These are phyloP conservation scores for Pseudachorutes palmiensis DNA, from an alignment of 1,140 invertebrate genomes.

Conservation along the genomic window DNA sequence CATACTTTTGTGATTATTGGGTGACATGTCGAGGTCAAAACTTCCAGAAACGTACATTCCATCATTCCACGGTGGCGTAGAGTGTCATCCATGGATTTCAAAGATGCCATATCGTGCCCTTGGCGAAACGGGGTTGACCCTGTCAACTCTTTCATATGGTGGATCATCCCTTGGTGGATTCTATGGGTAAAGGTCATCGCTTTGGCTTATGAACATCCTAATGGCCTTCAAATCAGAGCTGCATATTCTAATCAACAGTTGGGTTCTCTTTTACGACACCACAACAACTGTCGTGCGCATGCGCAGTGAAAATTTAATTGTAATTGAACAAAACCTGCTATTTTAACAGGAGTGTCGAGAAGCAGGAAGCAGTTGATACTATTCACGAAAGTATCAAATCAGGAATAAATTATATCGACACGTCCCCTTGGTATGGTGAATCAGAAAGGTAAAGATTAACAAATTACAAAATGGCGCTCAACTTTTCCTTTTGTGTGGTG, in stretches of 20 bases:
- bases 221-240: constrained; percentile 12
- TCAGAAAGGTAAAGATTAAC: constrained; percentile 10
- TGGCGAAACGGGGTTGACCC: constrained; percentile 51
- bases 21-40: neutral
- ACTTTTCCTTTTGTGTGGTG: too few relatives aligned
- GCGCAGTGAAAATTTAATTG: too few relatives aligned
- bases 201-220: constrained; percentile 2
- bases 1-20: neutral
- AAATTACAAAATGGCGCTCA: too few relatives aligned
- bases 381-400: constrained; percentile 60
- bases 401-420: constrained; percentile 88
- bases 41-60: constrained; percentile 40
- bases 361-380: constrained; percentile 58
- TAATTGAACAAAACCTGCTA: too few relatives aligned
- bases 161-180: constrained; percentile 45
- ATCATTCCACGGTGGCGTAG: constrained; percentile 41
- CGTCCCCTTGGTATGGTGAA: constrained; percentile 41
- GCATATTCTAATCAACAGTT: too few relatives aligned
- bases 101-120: constrained; percentile 51
- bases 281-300: too few relatives aligned
- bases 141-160: constrained; percentile 55
- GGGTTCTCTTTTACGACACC: too few relatives aligned
- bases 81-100: constrained; percentile 31
- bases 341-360: constrained; percentile 49
- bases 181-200: constrained; percentile 42